phyloP scores from a whole-genome alignment of 2,113 vertebrate genomes.

The Pelobates fuscus region DNA sequence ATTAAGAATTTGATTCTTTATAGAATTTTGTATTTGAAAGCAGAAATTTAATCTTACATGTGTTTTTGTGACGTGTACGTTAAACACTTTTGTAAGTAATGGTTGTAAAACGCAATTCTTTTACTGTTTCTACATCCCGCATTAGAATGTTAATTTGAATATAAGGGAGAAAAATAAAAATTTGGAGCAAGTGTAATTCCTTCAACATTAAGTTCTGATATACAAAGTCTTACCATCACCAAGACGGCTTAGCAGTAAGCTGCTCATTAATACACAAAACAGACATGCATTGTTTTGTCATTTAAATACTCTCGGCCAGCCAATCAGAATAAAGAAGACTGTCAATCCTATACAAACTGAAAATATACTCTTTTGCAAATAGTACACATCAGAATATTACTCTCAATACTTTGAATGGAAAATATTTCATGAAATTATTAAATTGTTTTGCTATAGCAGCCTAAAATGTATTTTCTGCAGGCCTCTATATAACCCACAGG shows the following conservation, averaged over 20 bases:
- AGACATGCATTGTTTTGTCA: conserved; percentile 47
- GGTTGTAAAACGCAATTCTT: conserved; percentile 61
- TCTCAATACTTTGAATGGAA: background rate
- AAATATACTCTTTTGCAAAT: conserved; percentile 24
- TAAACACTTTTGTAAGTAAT: conserved; percentile 64
- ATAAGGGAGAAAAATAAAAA: conserved; percentile 52
- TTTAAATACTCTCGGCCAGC: conserved; percentile 50
- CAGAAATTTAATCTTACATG: conserved; percentile 67
- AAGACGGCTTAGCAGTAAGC: conserved; percentile 42
- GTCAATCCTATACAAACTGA: conserved; percentile 38
- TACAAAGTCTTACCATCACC: conserved; percentile 50
- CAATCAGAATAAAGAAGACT: conserved; percentile 60
- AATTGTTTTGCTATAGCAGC: too few species aligned
- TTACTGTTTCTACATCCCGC: conserved; percentile 60
- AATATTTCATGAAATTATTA: too few species aligned
- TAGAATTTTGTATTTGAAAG: conserved; percentile 65
- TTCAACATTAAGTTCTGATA: conserved; percentile 36
- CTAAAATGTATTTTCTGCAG: too few species aligned
- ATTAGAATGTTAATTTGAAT: conserved; percentile 50
- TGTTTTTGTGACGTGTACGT: conserved; percentile 59
- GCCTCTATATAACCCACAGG: too few species aligned
- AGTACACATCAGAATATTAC: conserved; percentile 4
- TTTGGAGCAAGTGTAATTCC: conserved; percentile 52
- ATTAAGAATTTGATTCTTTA: conserved; percentile 65
- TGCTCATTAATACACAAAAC: conserved; percentile 38